Percentiles rank a stretch among this genome's conserved stretches.
Conservation (phyloP, 2,113 vertebrate genomes). For the Turnix velox region DNA sequence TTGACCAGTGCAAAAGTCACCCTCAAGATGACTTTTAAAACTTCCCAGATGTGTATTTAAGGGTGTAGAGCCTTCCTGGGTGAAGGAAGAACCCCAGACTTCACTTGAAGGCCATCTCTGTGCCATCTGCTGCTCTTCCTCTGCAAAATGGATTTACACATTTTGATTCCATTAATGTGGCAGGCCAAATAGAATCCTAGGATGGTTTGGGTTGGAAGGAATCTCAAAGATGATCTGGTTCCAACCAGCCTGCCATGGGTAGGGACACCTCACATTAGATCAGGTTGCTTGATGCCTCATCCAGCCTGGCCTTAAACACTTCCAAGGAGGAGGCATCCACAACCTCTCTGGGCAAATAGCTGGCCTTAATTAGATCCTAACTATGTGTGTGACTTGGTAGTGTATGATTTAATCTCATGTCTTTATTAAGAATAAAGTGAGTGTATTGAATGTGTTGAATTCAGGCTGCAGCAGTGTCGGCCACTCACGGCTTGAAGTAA, state of each 20-base stretch:
- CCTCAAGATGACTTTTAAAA: background rate
- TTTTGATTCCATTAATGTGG: background rate
- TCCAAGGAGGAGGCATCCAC: no score
- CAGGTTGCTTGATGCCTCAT: no score
- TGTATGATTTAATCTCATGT: background rate
- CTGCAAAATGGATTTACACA: background rate
- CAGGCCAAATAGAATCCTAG: rapidly evolving
- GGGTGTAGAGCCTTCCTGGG: rapidly evolving
- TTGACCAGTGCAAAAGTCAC: background rate
- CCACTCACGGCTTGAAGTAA: background rate
- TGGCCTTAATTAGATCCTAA: background rate
- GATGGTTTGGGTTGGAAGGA: no score
- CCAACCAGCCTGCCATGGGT: no score
- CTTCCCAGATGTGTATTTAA: background rate
- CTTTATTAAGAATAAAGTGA: background rate
- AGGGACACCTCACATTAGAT: no score
- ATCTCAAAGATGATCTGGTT: no score
- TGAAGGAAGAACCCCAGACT: background rate
- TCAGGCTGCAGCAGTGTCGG: background rate
- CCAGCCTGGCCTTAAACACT: no score
- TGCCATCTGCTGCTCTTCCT: rapidly evolving
- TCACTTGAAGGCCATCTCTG: background rate
- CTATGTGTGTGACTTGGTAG: background rate
- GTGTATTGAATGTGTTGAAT: rapidly evolving
- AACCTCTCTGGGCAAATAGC: no score